Base-by-base conservation (phyloP, 2,888 invertebrate genomes). In the Microdon myrmicae region DNA sequence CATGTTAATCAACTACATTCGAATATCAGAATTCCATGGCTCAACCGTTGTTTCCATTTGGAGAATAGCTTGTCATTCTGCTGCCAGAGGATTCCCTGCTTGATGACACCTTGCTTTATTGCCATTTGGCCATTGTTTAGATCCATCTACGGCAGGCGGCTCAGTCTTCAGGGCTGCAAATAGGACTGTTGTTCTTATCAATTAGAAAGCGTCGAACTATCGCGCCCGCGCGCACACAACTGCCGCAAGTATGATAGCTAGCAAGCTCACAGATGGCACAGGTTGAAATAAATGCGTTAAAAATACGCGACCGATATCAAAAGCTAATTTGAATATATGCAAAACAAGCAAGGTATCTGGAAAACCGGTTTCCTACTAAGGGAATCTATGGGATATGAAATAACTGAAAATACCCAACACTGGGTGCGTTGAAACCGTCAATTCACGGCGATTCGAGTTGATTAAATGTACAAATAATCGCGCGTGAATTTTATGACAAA, bases 311-410 rank as follows among this genome's bases (percentile, higher is more conserved):
- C 39, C 32, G 43, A 56, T 39, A 38, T 55, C 39, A 49, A 54
- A 44, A 51, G 37, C 49, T 49, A 26, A 64, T 64, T 64, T 64
- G 23, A 64, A 64, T 64, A 56, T n/a, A n/a, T n/a, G n/a, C n/a
- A 64, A 43, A 64, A 64, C 64, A 58, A 58, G 64, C 64, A 58
- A 64, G 58, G 64, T 43, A 53, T 64, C 58, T 58, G 64, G 45
- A 28, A 53, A 64, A 64, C 64, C 64, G 64, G 64, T 64, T 53
- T 26, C 32, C 26, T 26, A 32, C 48, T 26, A 37, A 22, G 20
- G 29, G 31, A 43, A 20, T 31, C 19, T 23, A n/a, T 34, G 37
- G 22, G 28, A 20, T 38, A 38, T 20, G 47, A 39, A 32, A 9
- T 12, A n/a, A 10, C 10, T 10, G 37, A 14, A 23, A 35, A 26